phyloP scores from a whole-genome alignment of 2,888 invertebrate genomes.

The Mycalesis mineus region DNA sequence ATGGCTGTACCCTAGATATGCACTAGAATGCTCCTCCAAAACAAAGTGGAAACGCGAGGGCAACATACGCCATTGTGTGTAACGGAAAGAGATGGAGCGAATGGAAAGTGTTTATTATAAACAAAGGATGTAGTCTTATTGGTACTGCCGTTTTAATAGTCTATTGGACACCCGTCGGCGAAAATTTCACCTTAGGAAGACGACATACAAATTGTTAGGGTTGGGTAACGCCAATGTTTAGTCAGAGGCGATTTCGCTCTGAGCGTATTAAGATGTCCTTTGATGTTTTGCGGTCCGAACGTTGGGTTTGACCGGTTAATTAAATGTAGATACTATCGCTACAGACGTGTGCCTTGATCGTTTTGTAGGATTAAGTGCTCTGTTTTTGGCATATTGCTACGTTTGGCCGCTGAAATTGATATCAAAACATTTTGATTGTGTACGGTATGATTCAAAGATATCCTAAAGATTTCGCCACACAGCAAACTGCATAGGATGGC shows the following conservation, averaged over 20 bases:
- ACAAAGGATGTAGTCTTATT: constrained; percentile 76
- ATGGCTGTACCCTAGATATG: constrained; percentile 62
- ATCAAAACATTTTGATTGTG: neutral
- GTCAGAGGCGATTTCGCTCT: constrained; percentile 63
- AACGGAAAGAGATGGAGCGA: constrained; percentile 42
- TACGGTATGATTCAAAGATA: too few species aligned
- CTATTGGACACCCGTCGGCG: constrained; percentile 65
- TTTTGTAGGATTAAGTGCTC: constrained; percentile 45
- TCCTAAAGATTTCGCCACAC: too few species aligned
- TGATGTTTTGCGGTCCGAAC: constrained; percentile 67
- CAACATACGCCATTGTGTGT: constrained; percentile 21
- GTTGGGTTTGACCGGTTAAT: constrained; percentile 65
- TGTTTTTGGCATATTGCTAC: constrained; percentile 45
- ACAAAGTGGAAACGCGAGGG: constrained; percentile 53
- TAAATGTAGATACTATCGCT: constrained; percentile 59
- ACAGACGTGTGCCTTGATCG: constrained; percentile 52
- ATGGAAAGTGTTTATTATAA: constrained; percentile 76
- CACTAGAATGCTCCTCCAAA: constrained; percentile 69
- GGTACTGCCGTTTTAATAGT: constrained; percentile 63
- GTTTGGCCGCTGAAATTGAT: constrained; percentile 23
- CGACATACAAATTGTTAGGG: constrained; percentile 57
- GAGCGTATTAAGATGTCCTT: constrained; percentile 73
- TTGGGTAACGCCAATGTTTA: constrained; percentile 59
- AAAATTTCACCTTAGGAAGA: constrained; percentile 57
- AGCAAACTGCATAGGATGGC: too few species aligned